These are phyloP conservation scores for Barbus barbus DNA, from an alignment of 2,113 vertebrate species.

Conservation along the genomic window DNA sequence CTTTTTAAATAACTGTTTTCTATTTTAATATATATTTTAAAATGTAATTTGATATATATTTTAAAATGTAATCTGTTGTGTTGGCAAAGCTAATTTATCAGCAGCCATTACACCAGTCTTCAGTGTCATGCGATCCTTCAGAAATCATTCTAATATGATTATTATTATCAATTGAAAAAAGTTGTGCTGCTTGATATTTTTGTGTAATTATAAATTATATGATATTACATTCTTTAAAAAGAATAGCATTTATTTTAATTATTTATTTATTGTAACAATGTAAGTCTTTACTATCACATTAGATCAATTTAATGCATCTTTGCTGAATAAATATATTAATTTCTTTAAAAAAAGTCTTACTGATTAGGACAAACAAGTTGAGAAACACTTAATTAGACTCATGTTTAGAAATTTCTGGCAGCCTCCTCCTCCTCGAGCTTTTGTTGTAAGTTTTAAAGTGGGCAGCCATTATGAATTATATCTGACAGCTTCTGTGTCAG, in stretches of 20 bases:
- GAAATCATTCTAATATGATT: background rate
- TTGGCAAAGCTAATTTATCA: background rate
- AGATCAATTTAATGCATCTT: background rate
- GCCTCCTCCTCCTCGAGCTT: background rate
- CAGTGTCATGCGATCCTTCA: background rate
- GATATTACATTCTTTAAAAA: background rate
- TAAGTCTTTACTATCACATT: background rate
- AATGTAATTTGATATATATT: background rate
- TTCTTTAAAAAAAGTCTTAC: background rate
- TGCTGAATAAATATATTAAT: background rate
- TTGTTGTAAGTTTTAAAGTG: slow-evolving; percentile 9
- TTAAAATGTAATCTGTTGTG: background rate
- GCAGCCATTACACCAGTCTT: background rate
- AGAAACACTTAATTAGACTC: background rate
- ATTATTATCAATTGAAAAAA: background rate
- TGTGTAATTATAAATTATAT: background rate
- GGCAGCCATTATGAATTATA: slow-evolving; percentile 41
- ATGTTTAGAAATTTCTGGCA: no score
- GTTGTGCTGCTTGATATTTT: background rate
- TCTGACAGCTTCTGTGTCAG: slow-evolving; percentile 58
- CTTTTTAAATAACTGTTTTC: background rate
- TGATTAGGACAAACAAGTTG: background rate
- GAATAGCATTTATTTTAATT: background rate
- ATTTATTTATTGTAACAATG: background rate
- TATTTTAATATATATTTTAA: background rate